Evolutionary conservation across 2,797 vertebrate species (phyloP).

Genomic region (Lithobates sylvaticus): DNA sequence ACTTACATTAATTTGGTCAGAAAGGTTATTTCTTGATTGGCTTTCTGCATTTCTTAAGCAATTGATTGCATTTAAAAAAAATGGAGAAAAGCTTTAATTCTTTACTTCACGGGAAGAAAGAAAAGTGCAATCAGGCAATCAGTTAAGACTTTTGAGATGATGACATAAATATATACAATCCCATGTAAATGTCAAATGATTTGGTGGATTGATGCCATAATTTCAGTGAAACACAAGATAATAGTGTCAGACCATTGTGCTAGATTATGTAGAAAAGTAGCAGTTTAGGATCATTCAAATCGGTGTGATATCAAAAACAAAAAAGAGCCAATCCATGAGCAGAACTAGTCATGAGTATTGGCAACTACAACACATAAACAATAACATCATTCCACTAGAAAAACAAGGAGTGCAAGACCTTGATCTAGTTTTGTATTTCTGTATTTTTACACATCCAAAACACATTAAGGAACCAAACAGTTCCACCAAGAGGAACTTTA

Average conservation of each 20-base stretch:
- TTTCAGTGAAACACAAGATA: neutral
- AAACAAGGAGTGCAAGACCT: too few species aligned
- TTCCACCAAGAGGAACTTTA: too few species aligned
- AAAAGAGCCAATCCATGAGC: neutral
- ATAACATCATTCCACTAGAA: too few species aligned
- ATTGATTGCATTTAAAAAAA: neutral
- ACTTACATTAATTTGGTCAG: conserved; percentile 17
- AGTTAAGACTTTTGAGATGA: neutral
- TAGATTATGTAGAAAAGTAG: neutral
- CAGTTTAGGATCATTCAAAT: neutral
- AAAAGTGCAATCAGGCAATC: neutral
- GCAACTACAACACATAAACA: too few species aligned
- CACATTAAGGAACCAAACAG: too few species aligned
- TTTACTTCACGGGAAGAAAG: neutral
- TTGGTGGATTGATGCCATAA: neutral
- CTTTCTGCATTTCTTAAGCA: neutral
- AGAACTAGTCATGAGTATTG: too few species aligned
- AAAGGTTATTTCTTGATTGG: conserved; percentile 1
- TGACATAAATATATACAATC: conserved; percentile 1
- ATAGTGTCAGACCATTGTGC: neutral
- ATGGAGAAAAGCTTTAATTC: neutral
- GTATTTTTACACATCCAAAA: too few species aligned
- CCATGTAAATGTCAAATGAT: neutral
- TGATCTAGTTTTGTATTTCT: too few species aligned
- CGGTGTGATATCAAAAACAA: neutral